Evolutionary conservation across 2,797 vertebrate genomes (phyloP).

Genomic region (Anguilla megastoma): DNA sequence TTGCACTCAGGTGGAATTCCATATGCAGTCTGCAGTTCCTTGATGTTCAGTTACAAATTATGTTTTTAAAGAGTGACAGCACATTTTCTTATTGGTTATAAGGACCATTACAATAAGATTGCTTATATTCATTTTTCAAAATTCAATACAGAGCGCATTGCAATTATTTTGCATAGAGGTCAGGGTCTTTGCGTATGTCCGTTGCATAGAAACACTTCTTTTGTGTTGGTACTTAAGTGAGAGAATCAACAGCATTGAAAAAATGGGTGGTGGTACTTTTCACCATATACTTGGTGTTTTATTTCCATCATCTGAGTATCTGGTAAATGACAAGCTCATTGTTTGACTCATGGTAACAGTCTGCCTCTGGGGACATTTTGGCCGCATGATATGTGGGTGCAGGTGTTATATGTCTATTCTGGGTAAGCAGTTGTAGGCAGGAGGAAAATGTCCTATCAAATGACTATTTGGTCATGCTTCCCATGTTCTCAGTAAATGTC

Average conservation of each 20-base stretch:
- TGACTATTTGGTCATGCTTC: not conserved
- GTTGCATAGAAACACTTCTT: not conserved
- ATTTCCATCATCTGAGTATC: not conserved
- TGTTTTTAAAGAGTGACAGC: not conserved
- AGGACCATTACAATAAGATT: not conserved
- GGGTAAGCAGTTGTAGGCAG: not conserved
- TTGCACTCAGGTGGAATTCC: not conserved
- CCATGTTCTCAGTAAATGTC: not conserved
- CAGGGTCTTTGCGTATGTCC: not conserved
- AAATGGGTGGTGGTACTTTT: not conserved
- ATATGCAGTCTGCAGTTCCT: not conserved
- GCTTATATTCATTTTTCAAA: not conserved
- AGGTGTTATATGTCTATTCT: not conserved
- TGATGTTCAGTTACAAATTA: not conserved
- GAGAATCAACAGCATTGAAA: not conserved
- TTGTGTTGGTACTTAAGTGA: conserved; percentile 4
- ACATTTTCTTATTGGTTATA: not conserved
- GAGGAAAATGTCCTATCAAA: not conserved
- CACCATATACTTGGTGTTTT: not conserved
- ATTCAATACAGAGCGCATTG: not conserved
- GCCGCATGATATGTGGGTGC: not conserved
- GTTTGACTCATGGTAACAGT: not conserved
- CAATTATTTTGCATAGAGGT: not conserved
- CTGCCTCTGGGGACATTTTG: not conserved
- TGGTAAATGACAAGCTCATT: not conserved